Percentiles rank a stretch among this genome's conserved stretches.
Evolutionary conservation across 2,888 invertebrate species (phyloP).

Genomic region (Euproctis similis): DNA sequence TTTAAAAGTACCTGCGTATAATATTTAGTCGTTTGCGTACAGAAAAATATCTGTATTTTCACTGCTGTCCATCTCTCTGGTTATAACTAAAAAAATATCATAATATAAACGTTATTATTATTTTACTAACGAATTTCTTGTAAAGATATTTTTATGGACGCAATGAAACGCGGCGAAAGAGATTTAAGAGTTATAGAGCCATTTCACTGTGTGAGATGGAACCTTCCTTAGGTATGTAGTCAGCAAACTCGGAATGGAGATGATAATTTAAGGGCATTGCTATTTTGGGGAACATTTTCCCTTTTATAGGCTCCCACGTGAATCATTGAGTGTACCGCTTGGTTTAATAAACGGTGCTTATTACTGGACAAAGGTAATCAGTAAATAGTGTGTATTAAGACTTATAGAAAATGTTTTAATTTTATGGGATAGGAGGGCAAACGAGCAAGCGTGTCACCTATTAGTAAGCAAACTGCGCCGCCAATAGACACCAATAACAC

Average conservation of each 20-base stretch:
- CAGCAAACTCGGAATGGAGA: conserved; percentile 22
- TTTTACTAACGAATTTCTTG: conserved; percentile 26
- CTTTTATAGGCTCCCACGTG: conserved; percentile 9
- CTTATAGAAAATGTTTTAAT: too few relatives aligned
- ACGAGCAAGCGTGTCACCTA: too few relatives aligned
- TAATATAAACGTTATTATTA: conserved; percentile 20
- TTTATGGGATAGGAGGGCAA: too few relatives aligned
- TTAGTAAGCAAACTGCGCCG: too few relatives aligned
- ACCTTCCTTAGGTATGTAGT: conserved; percentile 16
- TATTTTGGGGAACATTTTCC: conserved; percentile 13
- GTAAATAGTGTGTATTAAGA: too few relatives aligned
- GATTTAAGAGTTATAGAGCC: conserved; percentile 38
- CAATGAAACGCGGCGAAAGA: conserved; percentile 43
- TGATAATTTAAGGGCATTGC: conserved; percentile 22
- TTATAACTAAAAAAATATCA: conserved; percentile 10
- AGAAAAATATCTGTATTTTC: too few relatives aligned
- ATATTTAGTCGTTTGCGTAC: too few relatives aligned
- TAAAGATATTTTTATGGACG: conserved; percentile 39
- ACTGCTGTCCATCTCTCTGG: too few relatives aligned
- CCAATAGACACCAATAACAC: too few relatives aligned
- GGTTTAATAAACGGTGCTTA: conserved; percentile 8
- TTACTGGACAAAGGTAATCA: conserved; percentile 4
- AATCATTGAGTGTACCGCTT: conserved; percentile 8
- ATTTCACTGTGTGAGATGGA: conserved; percentile 24
- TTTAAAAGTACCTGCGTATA: too few relatives aligned